Conservation (phyloP, 2,888 invertebrate genomes). For the Phyllotreta striolata region DNA sequence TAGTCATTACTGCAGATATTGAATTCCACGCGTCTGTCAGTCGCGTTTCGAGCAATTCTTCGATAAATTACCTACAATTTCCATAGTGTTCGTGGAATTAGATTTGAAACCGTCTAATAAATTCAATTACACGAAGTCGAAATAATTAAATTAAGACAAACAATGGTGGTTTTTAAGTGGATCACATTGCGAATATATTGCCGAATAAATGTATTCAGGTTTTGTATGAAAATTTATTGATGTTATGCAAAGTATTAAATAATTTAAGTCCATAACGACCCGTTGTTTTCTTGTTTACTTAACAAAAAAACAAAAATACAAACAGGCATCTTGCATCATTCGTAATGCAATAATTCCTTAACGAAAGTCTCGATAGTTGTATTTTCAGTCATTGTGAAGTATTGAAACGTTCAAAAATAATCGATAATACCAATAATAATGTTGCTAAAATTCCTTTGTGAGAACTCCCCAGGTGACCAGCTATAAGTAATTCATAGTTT, state of each 20-base stretch:
- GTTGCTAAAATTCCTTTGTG: too few relatives aligned
- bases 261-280: neutral
- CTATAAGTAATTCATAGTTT: too few relatives aligned
- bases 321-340: constrained; percentile 13
- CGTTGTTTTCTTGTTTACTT: constrained; percentile 16
- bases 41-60: too few relatives aligned
- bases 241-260: constrained; percentile 18
- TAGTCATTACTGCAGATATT: too few relatives aligned
- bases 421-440: too few relatives aligned
- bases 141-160: constrained; percentile 16
- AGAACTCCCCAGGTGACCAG: too few relatives aligned
- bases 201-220: constrained; percentile 16
- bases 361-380: neutral
- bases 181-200: constrained; percentile 2
- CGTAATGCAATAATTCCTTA: neutral
- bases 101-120: too few relatives aligned
- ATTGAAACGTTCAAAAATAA: too few relatives aligned
- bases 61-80: too few relatives aligned
- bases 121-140: neutral
- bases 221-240: constrained; percentile 12
- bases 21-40: too few relatives aligned
- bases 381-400: too few relatives aligned
- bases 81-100: too few relatives aligned
- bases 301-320: constrained; percentile 12
- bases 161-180: constrained; percentile 6